Conservation (phyloP, 2,797 vertebrate genomes). For the Danio aesculapii region DNA sequence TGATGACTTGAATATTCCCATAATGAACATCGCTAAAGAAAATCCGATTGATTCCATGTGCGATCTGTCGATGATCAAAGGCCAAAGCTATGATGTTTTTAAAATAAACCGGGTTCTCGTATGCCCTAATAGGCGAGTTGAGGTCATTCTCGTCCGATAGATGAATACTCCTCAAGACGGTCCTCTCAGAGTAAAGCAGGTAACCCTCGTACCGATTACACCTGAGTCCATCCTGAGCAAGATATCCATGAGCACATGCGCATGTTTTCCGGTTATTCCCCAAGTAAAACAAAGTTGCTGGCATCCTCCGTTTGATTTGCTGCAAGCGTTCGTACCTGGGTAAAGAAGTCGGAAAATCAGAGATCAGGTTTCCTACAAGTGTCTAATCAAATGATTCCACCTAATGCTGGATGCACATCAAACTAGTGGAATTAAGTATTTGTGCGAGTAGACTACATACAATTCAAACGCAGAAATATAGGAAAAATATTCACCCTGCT, state of each 20-base stretch:
- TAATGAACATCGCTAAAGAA: conserved; percentile 89
- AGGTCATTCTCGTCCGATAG: conserved; percentile 83
- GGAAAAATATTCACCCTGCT: too few relatives aligned
- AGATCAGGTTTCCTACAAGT: conserved; percentile 9
- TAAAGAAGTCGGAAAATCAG: not conserved
- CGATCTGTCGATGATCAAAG: conserved; percentile 82
- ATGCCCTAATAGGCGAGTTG: conserved; percentile 82
- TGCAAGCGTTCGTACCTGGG: conserved; percentile 85
- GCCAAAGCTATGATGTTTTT: conserved; percentile 86
- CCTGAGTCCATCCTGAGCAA: conserved; percentile 79
- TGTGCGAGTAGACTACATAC: not conserved
- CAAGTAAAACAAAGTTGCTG: conserved; percentile 86
- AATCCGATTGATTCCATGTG: conserved; percentile 80
- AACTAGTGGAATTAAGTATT: not conserved
- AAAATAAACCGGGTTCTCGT: conserved; percentile 84
- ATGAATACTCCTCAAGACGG: conserved; percentile 84
- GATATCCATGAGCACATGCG: conserved; percentile 84
- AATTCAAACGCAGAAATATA: too few relatives aligned
- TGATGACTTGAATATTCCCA: conserved; percentile 88
- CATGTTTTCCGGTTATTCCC: conserved; percentile 77
- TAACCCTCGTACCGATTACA: conserved; percentile 84
- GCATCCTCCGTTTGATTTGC: conserved; percentile 83
- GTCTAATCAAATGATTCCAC: too few relatives aligned
- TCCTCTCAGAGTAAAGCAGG: conserved; percentile 86
- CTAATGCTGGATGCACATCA: too few relatives aligned